These are phyloP conservation scores for Climacteris rufus DNA, from an alignment of 2,113 vertebrate species.

Conservation along the genomic window DNA sequence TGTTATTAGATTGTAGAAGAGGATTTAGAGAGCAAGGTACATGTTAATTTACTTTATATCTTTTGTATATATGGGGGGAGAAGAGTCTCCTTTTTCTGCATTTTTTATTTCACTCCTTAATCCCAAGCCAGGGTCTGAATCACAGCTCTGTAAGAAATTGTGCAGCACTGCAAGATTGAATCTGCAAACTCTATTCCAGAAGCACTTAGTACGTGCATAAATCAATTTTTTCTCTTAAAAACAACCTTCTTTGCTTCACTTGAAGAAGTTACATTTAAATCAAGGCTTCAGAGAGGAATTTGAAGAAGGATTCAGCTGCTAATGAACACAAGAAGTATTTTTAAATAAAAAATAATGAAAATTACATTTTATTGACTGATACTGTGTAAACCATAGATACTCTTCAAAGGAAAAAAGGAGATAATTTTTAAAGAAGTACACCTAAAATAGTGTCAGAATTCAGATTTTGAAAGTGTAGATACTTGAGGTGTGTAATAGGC, in stretches of 20 bases:
- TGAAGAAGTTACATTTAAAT: background rate
- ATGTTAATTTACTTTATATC: background rate
- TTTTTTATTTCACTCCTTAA: background rate
- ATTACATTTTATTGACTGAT: background rate
- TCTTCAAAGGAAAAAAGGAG: background rate
- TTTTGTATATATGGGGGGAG: background rate
- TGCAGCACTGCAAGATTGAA: background rate
- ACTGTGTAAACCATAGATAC: background rate
- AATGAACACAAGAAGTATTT: background rate
- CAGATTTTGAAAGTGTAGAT: background rate
- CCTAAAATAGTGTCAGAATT: background rate
- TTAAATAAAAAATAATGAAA: background rate
- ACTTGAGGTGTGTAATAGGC: background rate
- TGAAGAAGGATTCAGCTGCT: background rate
- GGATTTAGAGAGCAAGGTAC: background rate
- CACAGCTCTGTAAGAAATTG: background rate
- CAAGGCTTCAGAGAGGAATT: background rate
- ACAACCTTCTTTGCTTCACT: background rate
- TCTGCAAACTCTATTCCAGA: slow-evolving; percentile 6
- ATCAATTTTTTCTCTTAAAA: background rate
- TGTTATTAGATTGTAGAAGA: background rate
- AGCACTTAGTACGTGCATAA: background rate
- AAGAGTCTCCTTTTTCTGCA: background rate
- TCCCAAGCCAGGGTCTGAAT: background rate
- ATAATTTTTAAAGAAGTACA: background rate